These are phyloP conservation scores for Thumatha senex DNA, from an alignment of 2,888 invertebrate species.

Conservation along the genomic window DNA sequence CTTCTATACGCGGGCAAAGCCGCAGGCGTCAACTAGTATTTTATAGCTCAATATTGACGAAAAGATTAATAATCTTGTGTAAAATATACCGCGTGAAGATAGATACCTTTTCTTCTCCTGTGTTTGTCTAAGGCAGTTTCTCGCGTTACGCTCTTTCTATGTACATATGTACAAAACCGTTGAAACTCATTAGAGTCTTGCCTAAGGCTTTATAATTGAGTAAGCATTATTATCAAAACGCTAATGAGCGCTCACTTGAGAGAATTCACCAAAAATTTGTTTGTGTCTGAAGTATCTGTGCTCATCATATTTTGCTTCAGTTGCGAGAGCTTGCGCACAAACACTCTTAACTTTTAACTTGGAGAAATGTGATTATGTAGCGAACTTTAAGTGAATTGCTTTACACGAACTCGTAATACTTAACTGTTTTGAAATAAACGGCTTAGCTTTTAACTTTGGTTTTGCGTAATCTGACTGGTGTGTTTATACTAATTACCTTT, in stretches of 20 bases:
- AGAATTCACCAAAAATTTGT: constrained; percentile 44
- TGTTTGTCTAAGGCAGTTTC: background rate
- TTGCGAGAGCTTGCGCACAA: constrained; percentile 39
- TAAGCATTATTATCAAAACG: constrained; percentile 18
- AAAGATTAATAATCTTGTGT: too few species aligned
- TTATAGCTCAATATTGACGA: too few species aligned
- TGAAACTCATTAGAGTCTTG: constrained; percentile 21
- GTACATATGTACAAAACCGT: background rate
- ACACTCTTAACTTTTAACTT: constrained; percentile 58
- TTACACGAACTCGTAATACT: constrained; percentile 69
- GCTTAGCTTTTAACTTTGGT: constrained; percentile 64
- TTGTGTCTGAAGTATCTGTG: constrained; percentile 46
- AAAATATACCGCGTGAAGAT: too few species aligned
- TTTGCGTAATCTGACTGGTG: constrained; percentile 51
- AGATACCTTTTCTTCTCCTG: background rate
- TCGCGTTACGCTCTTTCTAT: background rate
- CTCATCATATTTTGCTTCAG: constrained; percentile 49
- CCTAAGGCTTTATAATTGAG: constrained; percentile 21
- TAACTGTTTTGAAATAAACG: constrained; percentile 72
- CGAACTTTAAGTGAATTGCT: constrained; percentile 74
- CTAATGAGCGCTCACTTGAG: constrained; percentile 47
- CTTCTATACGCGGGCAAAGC: too few species aligned
- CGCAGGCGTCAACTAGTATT: too few species aligned
- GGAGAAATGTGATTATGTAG: constrained; percentile 71
- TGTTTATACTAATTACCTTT: constrained; percentile 8